Base-by-base conservation (phyloP, 2,113 vertebrate genomes). In the Uria lomvia region DNA sequence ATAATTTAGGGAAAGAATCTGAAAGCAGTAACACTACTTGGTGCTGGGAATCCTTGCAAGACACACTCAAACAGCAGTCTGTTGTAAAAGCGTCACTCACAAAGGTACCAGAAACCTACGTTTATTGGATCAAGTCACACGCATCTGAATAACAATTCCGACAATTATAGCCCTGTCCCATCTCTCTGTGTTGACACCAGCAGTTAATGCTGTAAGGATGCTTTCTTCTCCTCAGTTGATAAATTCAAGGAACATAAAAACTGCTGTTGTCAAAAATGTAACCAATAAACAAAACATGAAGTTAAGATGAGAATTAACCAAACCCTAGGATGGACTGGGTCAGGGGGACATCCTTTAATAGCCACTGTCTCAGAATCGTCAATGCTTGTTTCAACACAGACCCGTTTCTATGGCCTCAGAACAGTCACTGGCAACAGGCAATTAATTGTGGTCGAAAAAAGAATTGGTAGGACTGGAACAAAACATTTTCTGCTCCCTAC, bases 61-160 rank as follows among this genome's bases (percentile, higher is more conserved):
- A 40, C 26, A 71, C 7, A 4, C 56, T 83, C 71, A 52, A 75
- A 59, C 20, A 68, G 56, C 76, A 94, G 73, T 67, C 40, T 95
- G 36, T 76, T 78, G 30, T 83, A 93, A 93, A 94, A 91, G 21
- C 8, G 2, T 92, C 88, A 81, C 40, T 92, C 88, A 92, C 36
- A 82, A 74, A 65, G 43, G 53, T 85, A 45, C 56, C 83, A 94
- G 83, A 91, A 92, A 94, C 62, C 73, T 68, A 45, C 5, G 3
- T 91, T 97, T 89, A 91, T 60, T 94, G 83, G 76, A 92, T 92
- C 68, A 86, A 92, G 50, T 90, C 79, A 87, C 66, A 68, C 2
- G 4, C 2, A 12, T 78, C 68, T 75, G 86, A 91, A 93, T 75
- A 93, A 91, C 56, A 94, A 72, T 87, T 92, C 60, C 80, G 85